Evolutionary conservation across 2,113 vertebrate species (phyloP).

Genomic region (Chlamydotis undulata): DNA sequence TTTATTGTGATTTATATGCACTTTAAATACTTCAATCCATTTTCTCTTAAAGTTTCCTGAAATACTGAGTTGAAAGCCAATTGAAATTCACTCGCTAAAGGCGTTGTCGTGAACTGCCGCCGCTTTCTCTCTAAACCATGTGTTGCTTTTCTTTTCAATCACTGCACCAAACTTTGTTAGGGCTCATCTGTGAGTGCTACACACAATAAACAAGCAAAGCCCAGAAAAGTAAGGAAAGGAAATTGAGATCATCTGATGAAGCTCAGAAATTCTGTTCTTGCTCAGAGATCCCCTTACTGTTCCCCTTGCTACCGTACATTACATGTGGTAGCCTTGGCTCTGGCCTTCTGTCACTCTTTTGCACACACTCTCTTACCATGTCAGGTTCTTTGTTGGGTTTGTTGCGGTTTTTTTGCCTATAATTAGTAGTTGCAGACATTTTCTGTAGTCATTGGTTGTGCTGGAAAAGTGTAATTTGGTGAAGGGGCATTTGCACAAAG

Average conservation of each 20-base stretch:
- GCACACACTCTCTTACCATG: neutral
- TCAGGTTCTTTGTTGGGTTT: neutral
- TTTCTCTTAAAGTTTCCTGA: slow-evolving; percentile 14
- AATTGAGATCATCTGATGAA: neutral
- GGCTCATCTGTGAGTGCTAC: neutral
- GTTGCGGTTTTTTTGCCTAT: neutral
- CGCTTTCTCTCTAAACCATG: neutral
- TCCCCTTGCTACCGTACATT: neutral
- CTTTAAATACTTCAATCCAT: slow-evolving; percentile 5
- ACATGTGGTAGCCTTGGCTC: neutral
- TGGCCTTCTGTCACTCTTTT: neutral
- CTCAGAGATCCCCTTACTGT: neutral
- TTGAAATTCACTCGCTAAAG: neutral
- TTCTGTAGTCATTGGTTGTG: slow-evolving; percentile 33
- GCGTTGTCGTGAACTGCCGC: neutral
- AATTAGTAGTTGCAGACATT: slow-evolving; percentile 41
- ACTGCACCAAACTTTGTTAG: neutral
- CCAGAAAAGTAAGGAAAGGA: neutral
- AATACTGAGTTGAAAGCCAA: neutral
- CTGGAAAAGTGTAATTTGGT: slow-evolving; percentile 44
- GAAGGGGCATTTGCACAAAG: slow-evolving; percentile 59
- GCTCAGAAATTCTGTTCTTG: neutral
- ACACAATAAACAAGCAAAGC: neutral
- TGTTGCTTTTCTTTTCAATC: neutral
- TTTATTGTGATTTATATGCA: slow-evolving; percentile 5